Percentiles rank a stretch among this genome's conserved stretches.
phyloP scores from a whole-genome alignment of 2,113 vertebrate genomes.

The Eolophus roseicapilla region DNA sequence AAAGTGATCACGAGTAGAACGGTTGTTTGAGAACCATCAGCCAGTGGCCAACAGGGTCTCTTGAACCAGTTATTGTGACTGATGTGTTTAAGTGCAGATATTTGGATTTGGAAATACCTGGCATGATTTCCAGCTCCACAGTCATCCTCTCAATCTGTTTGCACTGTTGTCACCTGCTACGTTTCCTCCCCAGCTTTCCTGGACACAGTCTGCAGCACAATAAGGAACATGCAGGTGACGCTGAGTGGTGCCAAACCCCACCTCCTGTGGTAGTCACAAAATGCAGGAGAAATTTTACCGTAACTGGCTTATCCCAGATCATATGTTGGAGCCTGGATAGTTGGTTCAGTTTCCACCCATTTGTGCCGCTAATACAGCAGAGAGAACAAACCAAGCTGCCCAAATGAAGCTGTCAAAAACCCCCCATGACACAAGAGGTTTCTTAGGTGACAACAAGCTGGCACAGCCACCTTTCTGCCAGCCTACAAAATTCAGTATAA shows the following conservation, averaged over 20 bases:
- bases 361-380: neutral
- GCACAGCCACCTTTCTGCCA: slow-evolving; percentile 26
- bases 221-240: neutral
- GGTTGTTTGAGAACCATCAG: neutral
- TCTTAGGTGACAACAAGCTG: slow-evolving; percentile 46
- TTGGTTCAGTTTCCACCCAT: neutral
- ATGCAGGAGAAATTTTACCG: neutral
- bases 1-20: neutral
- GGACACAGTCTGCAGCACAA: neutral
- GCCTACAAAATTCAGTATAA: neutral
- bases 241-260: neutral
- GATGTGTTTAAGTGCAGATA: neutral
- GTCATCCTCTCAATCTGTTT: neutral
- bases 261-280: neutral
- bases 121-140: neutral
- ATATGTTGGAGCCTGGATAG: neutral
- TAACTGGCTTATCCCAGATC: neutral
- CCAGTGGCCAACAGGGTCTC: neutral
- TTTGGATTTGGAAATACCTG: neutral
- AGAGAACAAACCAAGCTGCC: slow-evolving; percentile 16
- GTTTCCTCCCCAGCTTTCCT: neutral
- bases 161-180: neutral
- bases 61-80: neutral
- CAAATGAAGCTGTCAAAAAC: slow-evolving; percentile 43
- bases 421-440: neutral